phyloP scores from a whole-genome alignment of 1,140 invertebrate species.

The Ptiloglossa arizonensis region DNA sequence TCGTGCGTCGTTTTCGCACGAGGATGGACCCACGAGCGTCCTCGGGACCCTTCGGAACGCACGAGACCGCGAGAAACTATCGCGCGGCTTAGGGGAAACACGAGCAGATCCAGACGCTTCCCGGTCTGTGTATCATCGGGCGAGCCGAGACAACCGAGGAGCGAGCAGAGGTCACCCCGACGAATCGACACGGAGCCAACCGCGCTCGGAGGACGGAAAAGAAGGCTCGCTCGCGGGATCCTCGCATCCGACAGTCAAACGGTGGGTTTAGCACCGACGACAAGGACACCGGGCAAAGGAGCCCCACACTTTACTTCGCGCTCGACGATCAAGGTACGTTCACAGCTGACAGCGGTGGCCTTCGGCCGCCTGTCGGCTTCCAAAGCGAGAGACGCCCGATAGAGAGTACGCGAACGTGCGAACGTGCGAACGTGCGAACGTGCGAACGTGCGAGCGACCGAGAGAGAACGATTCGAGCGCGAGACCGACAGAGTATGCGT shows the following conservation, averaged over 20 bases:
- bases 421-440: slow-evolving; percentile 10
- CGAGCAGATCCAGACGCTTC: slow-evolving; percentile 4
- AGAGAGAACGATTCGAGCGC: slow-evolving; percentile 1
- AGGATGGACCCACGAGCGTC: slow-evolving; percentile 72
- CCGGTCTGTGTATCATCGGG: neutral
- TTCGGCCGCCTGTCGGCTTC: slow-evolving; percentile 61
- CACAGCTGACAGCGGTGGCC: slow-evolving; percentile 64
- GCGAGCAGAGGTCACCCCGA: slow-evolving; percentile 5
- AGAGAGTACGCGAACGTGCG: slow-evolving; percentile 40
- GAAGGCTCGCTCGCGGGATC: slow-evolving; percentile 43
- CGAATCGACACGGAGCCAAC: slow-evolving; percentile 8
- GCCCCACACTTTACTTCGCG: slow-evolving; percentile 65
- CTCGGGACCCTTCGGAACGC: slow-evolving; percentile 55
- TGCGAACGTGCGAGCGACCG: slow-evolving; percentile 10
- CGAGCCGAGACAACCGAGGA: neutral
- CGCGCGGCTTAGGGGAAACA: slow-evolving; percentile 43
- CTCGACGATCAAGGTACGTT: slow-evolving; percentile 68
- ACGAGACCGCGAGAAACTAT: slow-evolving; percentile 42
- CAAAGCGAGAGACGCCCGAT: slow-evolving; percentile 55
- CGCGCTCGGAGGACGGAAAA: slow-evolving; percentile 28
- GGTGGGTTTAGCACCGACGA: slow-evolving; percentile 60
- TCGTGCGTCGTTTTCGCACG: slow-evolving; percentile 48
- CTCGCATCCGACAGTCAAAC: slow-evolving; percentile 59
- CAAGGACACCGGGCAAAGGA: slow-evolving; percentile 66
- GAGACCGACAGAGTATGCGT: slow-evolving; percentile 15